A percentile compares a stretch with the other conserved stretches of the same genome.
Conservation (phyloP, 30 jellyfish, hydroid and myxozoan genomes). For the Hydractinia symbiolongicarpus region DNA sequence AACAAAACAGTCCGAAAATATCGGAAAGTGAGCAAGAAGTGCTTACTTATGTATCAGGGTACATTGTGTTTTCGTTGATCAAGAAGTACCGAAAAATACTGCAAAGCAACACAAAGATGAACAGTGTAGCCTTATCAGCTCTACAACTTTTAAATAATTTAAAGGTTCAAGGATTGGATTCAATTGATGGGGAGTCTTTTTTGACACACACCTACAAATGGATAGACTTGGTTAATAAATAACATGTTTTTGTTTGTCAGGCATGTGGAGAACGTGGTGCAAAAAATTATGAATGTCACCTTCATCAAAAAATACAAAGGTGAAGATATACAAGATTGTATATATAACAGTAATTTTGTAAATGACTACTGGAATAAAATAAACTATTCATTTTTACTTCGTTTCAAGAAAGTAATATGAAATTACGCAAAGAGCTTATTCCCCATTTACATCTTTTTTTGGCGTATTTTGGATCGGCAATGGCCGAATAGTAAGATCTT, state of each 20-base stretch:
- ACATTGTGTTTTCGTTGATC: neutral
- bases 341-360: no score
- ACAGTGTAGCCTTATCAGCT: neutral
- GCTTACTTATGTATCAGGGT: neutral
- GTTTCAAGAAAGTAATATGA: no score
- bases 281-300: neutral
- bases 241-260: neutral
- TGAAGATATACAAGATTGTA: conserved; percentile 4
- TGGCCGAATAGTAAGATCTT: no score
- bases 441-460: no score
- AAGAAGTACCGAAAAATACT: neutral
- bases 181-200: neutral
- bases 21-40: neutral
- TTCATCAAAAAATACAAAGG: neutral
- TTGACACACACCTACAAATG: neutral
- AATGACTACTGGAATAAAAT: no score
- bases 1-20: neutral
- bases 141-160: neutral
- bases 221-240: neutral
- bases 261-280: neutral
- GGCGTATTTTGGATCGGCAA: no score
- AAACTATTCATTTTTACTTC: no score
- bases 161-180: neutral
- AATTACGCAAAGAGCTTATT: no score
- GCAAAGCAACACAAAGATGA: neutral